Conservation (phyloP, 2,888 invertebrate genomes). For the Macrosoma leucophasiata region DNA sequence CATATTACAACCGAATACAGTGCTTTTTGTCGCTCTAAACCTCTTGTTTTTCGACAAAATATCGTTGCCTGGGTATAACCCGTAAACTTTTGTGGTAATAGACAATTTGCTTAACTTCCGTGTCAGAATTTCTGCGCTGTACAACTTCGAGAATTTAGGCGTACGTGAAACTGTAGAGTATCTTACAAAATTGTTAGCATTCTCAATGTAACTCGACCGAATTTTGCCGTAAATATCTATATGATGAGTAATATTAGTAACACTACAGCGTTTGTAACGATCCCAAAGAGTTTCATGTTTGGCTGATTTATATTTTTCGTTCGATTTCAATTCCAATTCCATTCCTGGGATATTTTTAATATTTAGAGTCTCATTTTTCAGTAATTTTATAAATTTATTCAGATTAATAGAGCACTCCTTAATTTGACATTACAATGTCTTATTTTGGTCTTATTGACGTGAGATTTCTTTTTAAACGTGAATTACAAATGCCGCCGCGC, state of each 20-base stretch:
- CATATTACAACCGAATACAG: constrained; percentile 12
- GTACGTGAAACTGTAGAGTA: constrained; percentile 18
- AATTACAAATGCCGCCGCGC: too few relatives aligned
- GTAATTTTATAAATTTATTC: too few relatives aligned
- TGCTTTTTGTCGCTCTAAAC: constrained; percentile 10
- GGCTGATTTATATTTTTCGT: not conserved
- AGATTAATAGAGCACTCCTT: too few relatives aligned
- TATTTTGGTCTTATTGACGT: too few relatives aligned
- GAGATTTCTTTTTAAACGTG: too few relatives aligned
- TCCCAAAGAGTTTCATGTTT: constrained; percentile 17
- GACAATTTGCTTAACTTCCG: constrained; percentile 33
- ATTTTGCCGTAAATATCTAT: constrained; percentile 41
- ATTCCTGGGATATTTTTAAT: too few relatives aligned
- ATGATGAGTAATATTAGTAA: constrained; percentile 38
- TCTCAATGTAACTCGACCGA: constrained; percentile 26
- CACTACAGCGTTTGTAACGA: constrained; percentile 32
- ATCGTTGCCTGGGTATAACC: constrained; percentile 39
- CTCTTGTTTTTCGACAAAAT: constrained; percentile 31
- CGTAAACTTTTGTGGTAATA: constrained; percentile 33
- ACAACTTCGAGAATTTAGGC: constrained; percentile 14
- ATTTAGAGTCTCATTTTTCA: too few relatives aligned
- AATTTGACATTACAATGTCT: too few relatives aligned
- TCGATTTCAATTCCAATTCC: too few relatives aligned
- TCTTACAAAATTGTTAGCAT: constrained; percentile 9
- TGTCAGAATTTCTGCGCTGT: constrained; percentile 15